A percentile compares a stretch with the other conserved stretches of the same genome.
Evolutionary conservation across 1,140 invertebrate genomes (phyloP).

Genomic region (Delia radicum): DNA sequence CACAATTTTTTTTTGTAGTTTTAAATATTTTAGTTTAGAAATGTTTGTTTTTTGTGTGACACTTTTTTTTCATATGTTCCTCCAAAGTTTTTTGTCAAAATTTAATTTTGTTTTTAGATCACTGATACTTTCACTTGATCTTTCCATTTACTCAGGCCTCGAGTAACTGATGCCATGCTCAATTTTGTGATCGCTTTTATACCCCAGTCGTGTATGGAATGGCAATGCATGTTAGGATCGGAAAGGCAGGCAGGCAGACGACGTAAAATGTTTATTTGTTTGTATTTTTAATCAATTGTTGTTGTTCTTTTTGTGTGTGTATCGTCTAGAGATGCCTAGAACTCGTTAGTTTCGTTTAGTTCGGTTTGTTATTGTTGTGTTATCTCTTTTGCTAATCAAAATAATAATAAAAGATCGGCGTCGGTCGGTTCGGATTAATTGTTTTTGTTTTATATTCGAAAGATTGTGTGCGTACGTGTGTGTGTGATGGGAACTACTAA

Average conservation of each 20-base stretch:
- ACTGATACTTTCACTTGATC: conserved; percentile 55
- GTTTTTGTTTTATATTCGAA: neutral
- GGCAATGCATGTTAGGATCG: neutral
- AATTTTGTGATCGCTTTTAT: conserved; percentile 41
- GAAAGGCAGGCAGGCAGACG: neutral
- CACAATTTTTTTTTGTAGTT: conserved; percentile 31
- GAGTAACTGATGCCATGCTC: conserved; percentile 49
- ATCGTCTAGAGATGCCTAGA: conserved; percentile 1
- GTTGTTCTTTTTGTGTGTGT: neutral
- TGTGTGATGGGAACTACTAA: neutral
- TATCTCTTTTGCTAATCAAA: neutral
- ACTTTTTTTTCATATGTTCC: conserved; percentile 53
- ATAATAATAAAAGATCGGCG: neutral
- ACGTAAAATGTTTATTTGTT: neutral
- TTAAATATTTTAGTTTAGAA: conserved; percentile 2
- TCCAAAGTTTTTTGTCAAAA: conserved; percentile 55
- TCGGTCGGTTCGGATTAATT: neutral
- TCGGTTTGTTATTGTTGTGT: conserved; percentile 18
- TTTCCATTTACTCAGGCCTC: conserved; percentile 54
- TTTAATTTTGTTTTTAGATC: conserved; percentile 50
- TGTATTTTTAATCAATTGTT: neutral
- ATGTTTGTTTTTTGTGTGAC: conserved; percentile 18
- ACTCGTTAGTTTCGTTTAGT: conserved; percentile 3
- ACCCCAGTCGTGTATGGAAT: too few relatives aligned
- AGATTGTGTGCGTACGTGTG: neutral